Base-by-base conservation (phyloP, 2,113 vertebrate genomes). In the Xenus cinereus region DNA sequence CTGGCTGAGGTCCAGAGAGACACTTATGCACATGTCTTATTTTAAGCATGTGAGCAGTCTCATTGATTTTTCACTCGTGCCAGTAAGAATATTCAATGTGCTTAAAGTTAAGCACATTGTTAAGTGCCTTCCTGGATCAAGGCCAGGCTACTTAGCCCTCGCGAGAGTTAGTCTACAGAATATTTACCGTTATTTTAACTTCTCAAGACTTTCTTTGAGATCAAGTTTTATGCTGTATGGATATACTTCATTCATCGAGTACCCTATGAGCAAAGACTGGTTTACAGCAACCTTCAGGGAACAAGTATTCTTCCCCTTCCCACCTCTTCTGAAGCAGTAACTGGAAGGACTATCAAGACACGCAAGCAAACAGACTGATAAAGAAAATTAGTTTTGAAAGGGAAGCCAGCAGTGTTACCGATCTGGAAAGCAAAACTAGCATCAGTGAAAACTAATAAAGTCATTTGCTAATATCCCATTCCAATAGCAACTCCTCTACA, bases 71-170 rank as follows among this genome's bases (percentile, higher is more conserved):
- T 95, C 94, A 85, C 94, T 85, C 84, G 62, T 89, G 89, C 96
- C 95, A 91, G 93, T 94, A 93, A 95, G 94, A 97, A 92, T 94
- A 97, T 93, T 97, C 94, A 54, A 87, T 96, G 95, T 9, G 96
- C 96, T 97, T 96, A 93, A 97, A 95, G 87, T 97, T 97, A 96
- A 95, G 95, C 97, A 80, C 95, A 95, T 95, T 96, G 94, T 91
- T 97, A 97, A 97, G 95, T 96, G 96, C 89, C 94, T 97, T 89
- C 84, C 91, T 96, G 97, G 94, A 94, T 20, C 77, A 21, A 82
- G 73, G 95, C 95, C 97, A 97, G 68, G 83, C 80, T 94, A 96
- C 91, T 94, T 93, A 95, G 89, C 45, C 87, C 59, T 77, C 77
- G 63, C 50, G 87, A 63, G 46, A 87, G 75, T 82, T 89, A 63